A percentile compares a stretch with the other conserved stretches of the same genome.
Conservation (phyloP, 1,140 invertebrate genomes). For the Caenorhabditis remanei region DNA sequence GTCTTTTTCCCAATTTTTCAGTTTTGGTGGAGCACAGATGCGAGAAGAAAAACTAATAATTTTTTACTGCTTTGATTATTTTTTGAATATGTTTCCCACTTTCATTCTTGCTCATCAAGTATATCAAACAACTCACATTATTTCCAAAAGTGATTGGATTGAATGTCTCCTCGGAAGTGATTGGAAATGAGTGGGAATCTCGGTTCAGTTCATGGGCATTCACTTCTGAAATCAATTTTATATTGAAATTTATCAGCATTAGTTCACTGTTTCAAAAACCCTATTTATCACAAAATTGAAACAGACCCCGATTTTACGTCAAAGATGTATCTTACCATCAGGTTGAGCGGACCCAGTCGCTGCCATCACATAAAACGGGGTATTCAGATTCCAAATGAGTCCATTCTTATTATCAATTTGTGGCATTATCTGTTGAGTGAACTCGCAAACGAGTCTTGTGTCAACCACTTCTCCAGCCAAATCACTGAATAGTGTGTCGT, state of each 20-base stretch:
- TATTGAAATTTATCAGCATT: too few relatives aligned
- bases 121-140: constrained; percentile 2
- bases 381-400: constrained; percentile 49
- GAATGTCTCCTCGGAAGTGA: constrained; percentile 42
- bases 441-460: constrained; percentile 29
- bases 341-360: constrained; percentile 58
- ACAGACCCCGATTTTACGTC: too few relatives aligned
- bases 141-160: constrained; percentile 52
- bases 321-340: constrained; percentile 57
- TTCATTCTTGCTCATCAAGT: too few relatives aligned
- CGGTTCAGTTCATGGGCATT: constrained; percentile 53
- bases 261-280: too few relatives aligned
- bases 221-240: constrained; percentile 59
- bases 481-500: constrained; percentile 19
- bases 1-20: too few relatives aligned
- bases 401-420: constrained; percentile 58
- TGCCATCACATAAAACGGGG: constrained; percentile 38
- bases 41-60: too few relatives aligned
- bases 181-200: constrained; percentile 55
- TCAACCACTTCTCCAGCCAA: constrained; percentile 52
- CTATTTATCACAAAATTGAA: too few relatives aligned
- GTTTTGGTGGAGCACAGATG: too few relatives aligned
- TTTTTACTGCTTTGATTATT: too few relatives aligned
- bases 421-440: constrained; percentile 57
- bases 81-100: too few relatives aligned